Evolutionary conservation across 1,140 invertebrate genomes (phyloP), one percentile per base, ranked within the genome.

Genomic region (Cydia splendana): DNA sequence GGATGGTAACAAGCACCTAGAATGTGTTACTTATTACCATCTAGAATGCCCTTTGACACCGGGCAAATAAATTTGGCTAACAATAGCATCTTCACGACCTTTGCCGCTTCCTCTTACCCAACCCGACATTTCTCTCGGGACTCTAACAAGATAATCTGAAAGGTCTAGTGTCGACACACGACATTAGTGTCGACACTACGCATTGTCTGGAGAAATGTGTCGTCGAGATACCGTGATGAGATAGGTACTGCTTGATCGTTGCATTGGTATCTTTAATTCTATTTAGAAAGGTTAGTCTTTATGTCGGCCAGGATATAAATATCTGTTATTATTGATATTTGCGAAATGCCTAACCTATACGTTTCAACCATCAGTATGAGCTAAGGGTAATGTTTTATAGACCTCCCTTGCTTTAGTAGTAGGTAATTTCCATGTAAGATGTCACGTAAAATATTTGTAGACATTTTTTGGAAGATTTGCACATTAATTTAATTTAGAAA

Each of bases 121-220:
- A 62, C 57, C 57, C 67, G 67, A 71, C 34, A 71, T 38, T 38
- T 71, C 67, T 71, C 65, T 67, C 65, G 65, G 65, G 34, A 38
- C 67, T 38, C 67, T 71, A 71, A 71, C 67, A 18, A 38, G 67
- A 34, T 53, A 53, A 53, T 67, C 24, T 67, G 34, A 71, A 71
- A 71, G 67, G 67, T 71, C 34, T 71, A 38, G 34, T 71, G 67
- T 71, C 67, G 67, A 71, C 65, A 67, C 65, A 38, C 65, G 65
- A 67, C 67, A 42, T 30, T 71, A 71, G 57, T 62, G 18, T 62
- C 57, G 57, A 62, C 57, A 62, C 57, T 62, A 71, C 30, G 30
- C 34, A 71, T 71, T 71, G 67, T 71, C 24, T 24, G 67, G 67
- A 38, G 67, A 71, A 71, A 71, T 71, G 67, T 71, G 67, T 71